Evolutionary conservation across 2,113 vertebrate species (phyloP).

Genomic region (Nipponia nippon): DNA sequence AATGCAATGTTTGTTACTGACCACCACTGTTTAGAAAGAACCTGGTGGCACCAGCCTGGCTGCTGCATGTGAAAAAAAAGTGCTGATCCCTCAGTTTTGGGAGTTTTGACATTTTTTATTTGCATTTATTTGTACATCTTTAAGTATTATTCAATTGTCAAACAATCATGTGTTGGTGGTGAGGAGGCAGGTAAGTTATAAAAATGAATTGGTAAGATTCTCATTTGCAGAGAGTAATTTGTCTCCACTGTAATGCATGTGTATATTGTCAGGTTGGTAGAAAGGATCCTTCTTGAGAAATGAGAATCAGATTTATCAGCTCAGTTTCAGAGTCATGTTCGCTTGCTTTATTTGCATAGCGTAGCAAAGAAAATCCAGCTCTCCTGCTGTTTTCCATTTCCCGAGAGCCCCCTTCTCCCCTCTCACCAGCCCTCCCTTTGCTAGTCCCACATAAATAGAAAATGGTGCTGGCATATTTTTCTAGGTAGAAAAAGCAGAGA

Average conservation of each 20-base stretch:
- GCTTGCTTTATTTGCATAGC: neutral
- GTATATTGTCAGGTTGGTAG: neutral
- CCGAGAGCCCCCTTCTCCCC: neutral
- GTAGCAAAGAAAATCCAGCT: neutral
- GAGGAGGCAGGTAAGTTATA: neutral
- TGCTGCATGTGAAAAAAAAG: neutral
- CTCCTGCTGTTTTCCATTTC: slow-evolving; percentile 52
- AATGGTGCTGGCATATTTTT: neutral
- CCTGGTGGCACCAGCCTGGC: neutral
- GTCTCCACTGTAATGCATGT: neutral
- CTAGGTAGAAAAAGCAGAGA: neutral
- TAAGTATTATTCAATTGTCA: neutral
- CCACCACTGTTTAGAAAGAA: neutral
- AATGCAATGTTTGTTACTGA: neutral
- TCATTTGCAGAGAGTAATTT: neutral
- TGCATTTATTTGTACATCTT: neutral
- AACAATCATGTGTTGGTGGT: neutral
- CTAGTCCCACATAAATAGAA: neutral
- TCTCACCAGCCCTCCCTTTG: neutral
- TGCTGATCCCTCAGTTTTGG: neutral
- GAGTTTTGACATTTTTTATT: neutral
- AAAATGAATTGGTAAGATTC: neutral
- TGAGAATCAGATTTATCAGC: slow-evolving; percentile 17
- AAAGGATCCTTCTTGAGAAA: neutral
- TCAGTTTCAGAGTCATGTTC: neutral